Percentiles rank a stretch among this genome's conserved stretches.
Evolutionary conservation across 2,797 vertebrate species (phyloP).

Genomic region (Phylloscopus collybita): DNA sequence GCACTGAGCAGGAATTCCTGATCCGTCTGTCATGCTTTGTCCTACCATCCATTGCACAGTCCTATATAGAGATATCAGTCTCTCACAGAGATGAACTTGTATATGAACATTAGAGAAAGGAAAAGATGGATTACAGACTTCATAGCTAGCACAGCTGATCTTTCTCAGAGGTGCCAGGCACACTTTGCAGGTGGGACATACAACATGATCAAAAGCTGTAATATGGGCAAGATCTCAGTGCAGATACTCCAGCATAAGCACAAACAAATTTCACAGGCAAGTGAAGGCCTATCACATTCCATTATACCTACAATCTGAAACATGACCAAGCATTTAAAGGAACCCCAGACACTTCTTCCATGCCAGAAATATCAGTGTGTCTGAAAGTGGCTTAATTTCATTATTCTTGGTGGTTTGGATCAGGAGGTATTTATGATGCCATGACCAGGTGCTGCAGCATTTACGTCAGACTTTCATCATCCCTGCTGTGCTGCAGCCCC

Average conservation of each 20-base stretch:
- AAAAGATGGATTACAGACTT: not conserved
- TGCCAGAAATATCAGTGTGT: not conserved
- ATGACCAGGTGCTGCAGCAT: not conserved
- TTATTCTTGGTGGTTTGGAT: not conserved
- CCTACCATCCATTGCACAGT: not conserved
- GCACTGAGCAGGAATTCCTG: not conserved
- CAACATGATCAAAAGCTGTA: not conserved
- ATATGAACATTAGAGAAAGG: not conserved
- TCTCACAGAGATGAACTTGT: not conserved
- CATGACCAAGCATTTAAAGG: not conserved
- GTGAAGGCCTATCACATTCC: not conserved
- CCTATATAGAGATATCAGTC: not conserved
- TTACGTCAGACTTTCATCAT: not conserved
- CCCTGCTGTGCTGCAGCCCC: not conserved
- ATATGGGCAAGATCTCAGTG: not conserved
- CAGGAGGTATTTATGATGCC: not conserved
- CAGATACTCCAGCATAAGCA: not conserved
- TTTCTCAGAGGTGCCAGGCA: not conserved
- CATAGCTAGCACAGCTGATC: not conserved
- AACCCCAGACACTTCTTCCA: not conserved
- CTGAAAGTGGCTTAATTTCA: not conserved
- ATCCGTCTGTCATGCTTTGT: not conserved
- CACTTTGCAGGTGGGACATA: accelerated
- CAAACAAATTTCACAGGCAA: not conserved
- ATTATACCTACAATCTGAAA: not conserved